Percentiles rank a stretch among this genome's conserved stretches.
These are phyloP conservation scores for Lonchura striata DNA, from an alignment of 2,113 vertebrate genomes.

Conservation along the genomic window DNA sequence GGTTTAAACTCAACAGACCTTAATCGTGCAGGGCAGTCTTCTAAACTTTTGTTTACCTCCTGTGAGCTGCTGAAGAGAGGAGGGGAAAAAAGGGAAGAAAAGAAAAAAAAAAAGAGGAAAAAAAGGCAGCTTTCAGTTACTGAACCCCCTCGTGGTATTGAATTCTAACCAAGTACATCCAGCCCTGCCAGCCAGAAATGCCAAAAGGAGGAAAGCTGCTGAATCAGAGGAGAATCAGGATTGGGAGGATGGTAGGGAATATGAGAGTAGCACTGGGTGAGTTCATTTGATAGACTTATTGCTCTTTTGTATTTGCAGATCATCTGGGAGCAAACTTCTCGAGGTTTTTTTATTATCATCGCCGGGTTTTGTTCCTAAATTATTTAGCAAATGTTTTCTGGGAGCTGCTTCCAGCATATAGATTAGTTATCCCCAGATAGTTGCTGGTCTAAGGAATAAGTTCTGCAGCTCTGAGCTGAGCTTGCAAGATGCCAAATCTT, in stretches of 20 bases:
- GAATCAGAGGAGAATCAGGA: conserved; percentile 25
- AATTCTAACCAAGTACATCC: conserved; percentile 32
- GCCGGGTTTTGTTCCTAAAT: background rate
- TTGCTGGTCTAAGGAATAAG: background rate
- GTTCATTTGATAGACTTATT: background rate
- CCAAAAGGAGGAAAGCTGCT: conserved; percentile 39
- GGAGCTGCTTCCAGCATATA: background rate
- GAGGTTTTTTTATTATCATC: background rate
- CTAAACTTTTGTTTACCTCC: conserved; percentile 36
- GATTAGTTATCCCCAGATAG: background rate
- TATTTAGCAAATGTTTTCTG: conserved; percentile 21
- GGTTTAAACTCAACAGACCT: background rate
- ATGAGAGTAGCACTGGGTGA: background rate
- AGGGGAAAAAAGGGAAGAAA: accelerated
- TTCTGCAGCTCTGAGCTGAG: background rate
- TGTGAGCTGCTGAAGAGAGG: background rate
- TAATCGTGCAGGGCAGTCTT: background rate
- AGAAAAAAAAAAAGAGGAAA: no score
- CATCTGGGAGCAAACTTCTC: background rate
- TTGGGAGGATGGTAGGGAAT: background rate
- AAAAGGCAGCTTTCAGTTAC: background rate
- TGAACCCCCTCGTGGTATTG: conserved; percentile 14
- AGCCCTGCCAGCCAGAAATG: conserved; percentile 29
- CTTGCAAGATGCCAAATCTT: background rate
- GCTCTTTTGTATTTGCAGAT: background rate